phyloP scores from a whole-genome alignment of 1,140 invertebrate genomes.

The Brachionus paranguensis region DNA sequence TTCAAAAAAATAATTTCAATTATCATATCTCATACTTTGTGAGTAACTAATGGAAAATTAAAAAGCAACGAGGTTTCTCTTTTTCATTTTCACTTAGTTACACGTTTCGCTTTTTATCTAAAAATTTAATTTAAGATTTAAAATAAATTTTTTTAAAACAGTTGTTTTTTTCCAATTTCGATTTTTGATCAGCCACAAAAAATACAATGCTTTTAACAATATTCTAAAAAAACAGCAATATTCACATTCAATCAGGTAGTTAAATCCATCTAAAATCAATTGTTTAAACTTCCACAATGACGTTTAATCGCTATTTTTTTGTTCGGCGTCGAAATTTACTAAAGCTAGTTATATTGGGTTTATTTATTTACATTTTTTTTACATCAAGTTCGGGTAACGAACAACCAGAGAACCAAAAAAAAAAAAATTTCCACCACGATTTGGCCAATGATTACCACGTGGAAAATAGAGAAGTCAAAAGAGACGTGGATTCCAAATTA shows the following conservation, averaged over 20 bases:
- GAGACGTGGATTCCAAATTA: not conserved
- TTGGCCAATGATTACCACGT: not conserved
- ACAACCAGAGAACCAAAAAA: not conserved
- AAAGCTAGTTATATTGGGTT: not conserved
- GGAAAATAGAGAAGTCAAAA: not conserved
- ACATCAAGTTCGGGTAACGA: not conserved
- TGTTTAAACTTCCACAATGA: not conserved
- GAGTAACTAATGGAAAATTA: not conserved
- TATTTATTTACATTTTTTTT: not conserved
- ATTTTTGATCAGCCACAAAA: not conserved
- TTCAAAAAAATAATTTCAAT: not conserved
- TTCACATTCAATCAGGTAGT: not conserved
- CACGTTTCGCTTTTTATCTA: not conserved
- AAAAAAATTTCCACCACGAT: not conserved
- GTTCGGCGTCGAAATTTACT: not conserved
- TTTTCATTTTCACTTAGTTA: not conserved
- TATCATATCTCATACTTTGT: not conserved
- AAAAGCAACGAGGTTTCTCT: not conserved
- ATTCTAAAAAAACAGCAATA: not conserved
- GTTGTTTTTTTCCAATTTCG: not conserved
- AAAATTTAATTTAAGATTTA: not conserved
- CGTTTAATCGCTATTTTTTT: conserved; percentile 13
- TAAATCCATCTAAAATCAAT: not conserved
- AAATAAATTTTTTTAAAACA: not conserved
- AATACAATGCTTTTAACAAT: not conserved